These are phyloP conservation scores for Heliconius himera DNA, from an alignment of 1,140 invertebrate species.

Conservation along the genomic window DNA sequence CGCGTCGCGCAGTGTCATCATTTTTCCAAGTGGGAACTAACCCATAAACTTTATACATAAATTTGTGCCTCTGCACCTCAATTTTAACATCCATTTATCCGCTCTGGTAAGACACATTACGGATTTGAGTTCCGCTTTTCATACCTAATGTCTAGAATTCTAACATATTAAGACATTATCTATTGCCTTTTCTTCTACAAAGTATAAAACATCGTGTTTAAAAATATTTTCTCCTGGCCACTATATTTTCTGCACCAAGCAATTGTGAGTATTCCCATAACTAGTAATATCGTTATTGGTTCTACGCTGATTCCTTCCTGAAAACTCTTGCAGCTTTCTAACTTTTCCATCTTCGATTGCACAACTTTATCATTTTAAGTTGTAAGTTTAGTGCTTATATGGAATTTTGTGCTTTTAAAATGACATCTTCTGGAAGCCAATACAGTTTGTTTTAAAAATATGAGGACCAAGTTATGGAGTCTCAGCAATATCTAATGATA, in stretches of 20 bases:
- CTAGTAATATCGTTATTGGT: background rate
- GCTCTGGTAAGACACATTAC: background rate
- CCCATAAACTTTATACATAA: too few species aligned
- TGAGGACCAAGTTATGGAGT: background rate
- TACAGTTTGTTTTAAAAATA: background rate
- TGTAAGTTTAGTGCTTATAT: background rate
- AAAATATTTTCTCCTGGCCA: background rate
- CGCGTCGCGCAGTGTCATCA: too few species aligned
- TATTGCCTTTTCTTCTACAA: too few species aligned
- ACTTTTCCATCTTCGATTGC: constrained; percentile 1
- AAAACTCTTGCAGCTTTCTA: background rate
- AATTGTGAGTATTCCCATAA: background rate
- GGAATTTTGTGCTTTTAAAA: constrained; percentile 6
- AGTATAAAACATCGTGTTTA: too few species aligned
- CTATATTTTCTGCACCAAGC: background rate
- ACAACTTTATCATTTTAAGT: background rate
- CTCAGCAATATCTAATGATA: too few species aligned
- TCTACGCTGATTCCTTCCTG: background rate
- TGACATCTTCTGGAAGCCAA: background rate
- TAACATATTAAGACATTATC: too few species aligned
- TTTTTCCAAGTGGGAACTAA: too few species aligned
- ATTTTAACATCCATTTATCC: too few species aligned
- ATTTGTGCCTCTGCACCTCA: too few species aligned
- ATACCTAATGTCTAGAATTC: too few species aligned
- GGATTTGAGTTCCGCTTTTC: background rate